Conservation (phyloP, 2,113 vertebrate genomes). For the Carassius gibelio region DNA sequence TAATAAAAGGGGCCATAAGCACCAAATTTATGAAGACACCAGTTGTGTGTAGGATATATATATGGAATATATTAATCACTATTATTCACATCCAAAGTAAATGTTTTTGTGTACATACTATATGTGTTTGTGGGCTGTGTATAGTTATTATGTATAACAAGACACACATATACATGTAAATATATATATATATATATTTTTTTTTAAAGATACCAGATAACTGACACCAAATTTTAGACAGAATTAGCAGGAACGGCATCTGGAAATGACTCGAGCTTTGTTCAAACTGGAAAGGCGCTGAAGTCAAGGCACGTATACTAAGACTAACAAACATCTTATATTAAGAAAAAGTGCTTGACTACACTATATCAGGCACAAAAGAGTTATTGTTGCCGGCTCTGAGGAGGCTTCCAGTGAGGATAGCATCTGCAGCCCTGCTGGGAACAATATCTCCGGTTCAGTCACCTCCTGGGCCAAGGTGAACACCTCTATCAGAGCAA, state of each 20-base stretch:
- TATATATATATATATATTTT: too few species aligned
- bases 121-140: too few species aligned
- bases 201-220: neutral
- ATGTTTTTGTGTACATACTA: too few species aligned
- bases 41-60: too few species aligned
- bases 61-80: too few species aligned
- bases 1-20: too few species aligned
- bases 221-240: neutral
- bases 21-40: too few species aligned
- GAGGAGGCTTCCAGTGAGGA: neutral
- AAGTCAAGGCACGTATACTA: neutral
- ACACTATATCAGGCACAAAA: neutral
- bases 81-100: too few species aligned
- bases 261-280: neutral
- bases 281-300: neutral
- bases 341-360: neutral
- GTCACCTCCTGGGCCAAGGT: conserved; percentile 60
- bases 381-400: neutral
- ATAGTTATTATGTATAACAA: too few species aligned
- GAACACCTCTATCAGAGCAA: conserved; percentile 65
- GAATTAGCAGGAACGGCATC: neutral
- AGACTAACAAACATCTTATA: neutral
- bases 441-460: conserved; percentile 62
- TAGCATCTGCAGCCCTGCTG: conserved; percentile 51
- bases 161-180: too few species aligned